phyloP scores from a whole-genome alignment of 2,797 vertebrate species.

The Delichon dasypus region DNA sequence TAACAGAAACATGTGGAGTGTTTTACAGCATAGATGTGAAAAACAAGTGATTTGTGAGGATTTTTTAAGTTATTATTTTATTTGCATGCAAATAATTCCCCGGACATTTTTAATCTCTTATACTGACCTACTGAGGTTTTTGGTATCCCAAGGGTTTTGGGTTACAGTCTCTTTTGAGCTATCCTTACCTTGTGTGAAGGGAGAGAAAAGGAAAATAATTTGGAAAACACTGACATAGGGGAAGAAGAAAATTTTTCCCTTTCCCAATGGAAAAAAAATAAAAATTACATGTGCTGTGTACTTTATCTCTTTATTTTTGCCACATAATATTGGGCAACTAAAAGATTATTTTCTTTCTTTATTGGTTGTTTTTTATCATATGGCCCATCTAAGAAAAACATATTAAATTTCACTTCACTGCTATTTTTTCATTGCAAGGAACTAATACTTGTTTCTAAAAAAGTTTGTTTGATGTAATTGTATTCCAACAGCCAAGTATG shows the following conservation, averaged over 20 bases:
- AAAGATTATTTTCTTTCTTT: neutral
- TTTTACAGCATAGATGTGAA: neutral
- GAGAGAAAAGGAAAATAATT: neutral
- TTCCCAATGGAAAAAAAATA: neutral
- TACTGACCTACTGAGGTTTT: neutral
- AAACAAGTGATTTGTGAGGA: accelerated
- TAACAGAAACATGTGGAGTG: neutral
- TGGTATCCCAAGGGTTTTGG: neutral
- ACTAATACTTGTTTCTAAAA: neutral
- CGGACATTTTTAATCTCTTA: neutral
- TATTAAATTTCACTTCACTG: neutral
- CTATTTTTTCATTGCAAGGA: neutral
- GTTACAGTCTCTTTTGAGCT: neutral
- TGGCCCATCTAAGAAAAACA: neutral
- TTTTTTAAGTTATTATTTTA: neutral
- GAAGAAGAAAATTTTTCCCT: neutral
- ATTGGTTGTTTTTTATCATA: neutral
- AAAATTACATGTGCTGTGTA: accelerated
- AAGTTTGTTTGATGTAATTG: neutral
- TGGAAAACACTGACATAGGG: neutral
- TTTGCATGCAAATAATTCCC: neutral
- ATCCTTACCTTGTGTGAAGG: neutral
- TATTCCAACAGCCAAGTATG: neutral
- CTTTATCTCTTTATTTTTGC: neutral
- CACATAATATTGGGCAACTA: neutral